phyloP scores from a whole-genome alignment of 2,113 vertebrate species.

The Epinephelus fuscoguttatus region DNA sequence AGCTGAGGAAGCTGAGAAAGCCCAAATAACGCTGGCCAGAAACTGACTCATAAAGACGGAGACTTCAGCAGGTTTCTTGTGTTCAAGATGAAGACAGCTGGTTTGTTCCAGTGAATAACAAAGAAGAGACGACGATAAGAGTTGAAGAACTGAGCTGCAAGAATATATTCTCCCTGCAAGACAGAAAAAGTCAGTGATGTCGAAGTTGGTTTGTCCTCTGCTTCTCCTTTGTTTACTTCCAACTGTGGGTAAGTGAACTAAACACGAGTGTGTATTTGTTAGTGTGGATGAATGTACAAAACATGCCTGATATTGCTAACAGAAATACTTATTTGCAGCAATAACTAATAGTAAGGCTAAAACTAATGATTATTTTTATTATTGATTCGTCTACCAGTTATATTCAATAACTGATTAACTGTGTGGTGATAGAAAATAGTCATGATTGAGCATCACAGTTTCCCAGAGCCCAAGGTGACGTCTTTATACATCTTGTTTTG shows the following conservation, averaged over 20 bases:
- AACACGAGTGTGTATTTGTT: not conserved
- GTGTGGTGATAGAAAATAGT: not conserved
- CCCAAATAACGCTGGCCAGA: not conserved
- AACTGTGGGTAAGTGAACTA: constrained; percentile 71
- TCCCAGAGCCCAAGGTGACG: not conserved
- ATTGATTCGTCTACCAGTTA: not conserved
- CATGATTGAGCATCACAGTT: not conserved
- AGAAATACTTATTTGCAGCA: not conserved
- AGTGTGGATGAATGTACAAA: not conserved
- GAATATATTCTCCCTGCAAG: not conserved
- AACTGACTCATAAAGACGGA: not conserved
- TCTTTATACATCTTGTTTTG: not conserved
- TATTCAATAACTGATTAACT: not conserved
- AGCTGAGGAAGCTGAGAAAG: not conserved
- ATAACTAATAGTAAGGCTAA: not conserved
- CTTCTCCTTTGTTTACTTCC: constrained; percentile 69
- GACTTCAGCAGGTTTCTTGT: not conserved
- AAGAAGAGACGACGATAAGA: not conserved
- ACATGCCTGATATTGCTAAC: not conserved
- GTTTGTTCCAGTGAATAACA: not conserved
- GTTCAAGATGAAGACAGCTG: not conserved
- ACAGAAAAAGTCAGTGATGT: constrained; percentile 55
- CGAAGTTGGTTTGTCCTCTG: constrained; percentile 40
- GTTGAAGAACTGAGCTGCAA: not conserved
- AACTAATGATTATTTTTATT: not conserved